Percentiles rank a stretch among this genome's conserved stretches.
These are phyloP conservation scores for Rallus limicola DNA, from an alignment of 2,113 vertebrate genomes.

Conservation along the genomic window DNA sequence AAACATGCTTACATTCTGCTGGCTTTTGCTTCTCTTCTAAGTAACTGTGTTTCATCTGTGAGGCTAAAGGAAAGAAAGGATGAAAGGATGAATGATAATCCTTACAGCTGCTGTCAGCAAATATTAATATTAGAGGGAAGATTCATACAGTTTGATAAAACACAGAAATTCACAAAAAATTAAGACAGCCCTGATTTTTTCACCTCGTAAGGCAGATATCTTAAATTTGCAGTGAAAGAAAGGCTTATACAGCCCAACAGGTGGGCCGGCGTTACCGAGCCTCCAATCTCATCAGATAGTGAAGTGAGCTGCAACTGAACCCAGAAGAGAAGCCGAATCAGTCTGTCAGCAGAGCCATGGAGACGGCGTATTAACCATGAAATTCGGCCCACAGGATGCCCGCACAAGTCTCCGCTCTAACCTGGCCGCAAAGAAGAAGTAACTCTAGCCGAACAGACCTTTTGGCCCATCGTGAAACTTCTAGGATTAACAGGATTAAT, in stretches of 20 bases:
- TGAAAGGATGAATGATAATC: not conserved
- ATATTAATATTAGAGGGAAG: not conserved
- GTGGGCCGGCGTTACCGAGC: slow-evolving; percentile 34
- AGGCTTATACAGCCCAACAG: slow-evolving; percentile 43
- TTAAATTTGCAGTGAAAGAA: slow-evolving; percentile 60
- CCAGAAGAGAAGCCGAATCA: slow-evolving; percentile 34
- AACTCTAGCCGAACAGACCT: slow-evolving; percentile 81
- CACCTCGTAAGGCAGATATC: not conserved
- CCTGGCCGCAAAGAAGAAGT: slow-evolving; percentile 68
- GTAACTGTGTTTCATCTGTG: slow-evolving; percentile 77
- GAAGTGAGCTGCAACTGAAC: slow-evolving; percentile 63
- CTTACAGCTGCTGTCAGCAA: slow-evolving; percentile 25
- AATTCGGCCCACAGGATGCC: slow-evolving; percentile 48
- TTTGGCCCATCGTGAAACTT: slow-evolving; percentile 82
- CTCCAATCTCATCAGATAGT: slow-evolving; percentile 60
- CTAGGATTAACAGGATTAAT: slow-evolving; percentile 91
- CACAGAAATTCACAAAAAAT: slow-evolving; percentile 9
- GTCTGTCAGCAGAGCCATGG: slow-evolving; percentile 70
- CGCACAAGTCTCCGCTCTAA: slow-evolving; percentile 57
- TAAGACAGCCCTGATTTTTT: not conserved
- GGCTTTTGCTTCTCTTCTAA: slow-evolving; percentile 87
- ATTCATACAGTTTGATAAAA: not conserved
- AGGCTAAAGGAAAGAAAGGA: slow-evolving; percentile 59
- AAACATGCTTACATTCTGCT: slow-evolving; percentile 82
- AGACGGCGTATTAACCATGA: slow-evolving; percentile 17